Base-by-base conservation (phyloP, 2,888 invertebrate species). In the Platycheirus albimanus region DNA sequence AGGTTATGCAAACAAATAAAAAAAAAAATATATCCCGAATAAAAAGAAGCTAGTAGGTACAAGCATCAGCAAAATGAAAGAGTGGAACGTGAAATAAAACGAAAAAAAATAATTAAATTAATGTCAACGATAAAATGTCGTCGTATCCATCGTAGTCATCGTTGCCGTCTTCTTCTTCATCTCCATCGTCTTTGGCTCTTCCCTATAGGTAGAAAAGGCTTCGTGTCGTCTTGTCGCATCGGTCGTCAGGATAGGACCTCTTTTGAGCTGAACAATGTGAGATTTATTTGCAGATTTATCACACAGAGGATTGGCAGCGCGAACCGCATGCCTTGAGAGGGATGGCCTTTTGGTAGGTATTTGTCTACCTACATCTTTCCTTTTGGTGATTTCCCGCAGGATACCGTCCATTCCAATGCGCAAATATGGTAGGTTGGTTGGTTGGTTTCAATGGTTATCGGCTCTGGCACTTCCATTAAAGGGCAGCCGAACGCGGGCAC, bases 271-370 rank as follows among this genome's bases (percentile, higher is more conserved):
- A 85, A 85, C 85, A 85, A 85, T 85, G 85, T 71, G 76, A 85
- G 85, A 85, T 85, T 85, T 85, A 85, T 85, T 85, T 76, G 74
- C 85, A 85, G 85, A 85, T 85, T 85, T 83, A 85, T 85, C 83
- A 77, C 84, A 84, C 67, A 71, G 77, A 81, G 84, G 80, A 84
- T 85, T 85, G 85, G 85, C 77, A 74, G 72, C 47, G 45, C 41
- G 30, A 78, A 75, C 74, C 69, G 70, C 69, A 54, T 56, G 54
- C 71, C 64, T 45, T n/a, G 36, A 45, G 69, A 52, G 61, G 61
- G 52, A 77, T 49, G 19, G 81, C 38, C 47, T 54, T 49, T 63
- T 70, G 56, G 41, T 56, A 43, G 66, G 28, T 38, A 51, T 58
- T 20, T 61, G 11, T 38, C 33, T 52, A 19, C 51, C 33, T 52